These are phyloP conservation scores for Halichondria panicea DNA, from an alignment of 37 sponge, comb jelly and placozoan species.

Conservation along the genomic window DNA sequence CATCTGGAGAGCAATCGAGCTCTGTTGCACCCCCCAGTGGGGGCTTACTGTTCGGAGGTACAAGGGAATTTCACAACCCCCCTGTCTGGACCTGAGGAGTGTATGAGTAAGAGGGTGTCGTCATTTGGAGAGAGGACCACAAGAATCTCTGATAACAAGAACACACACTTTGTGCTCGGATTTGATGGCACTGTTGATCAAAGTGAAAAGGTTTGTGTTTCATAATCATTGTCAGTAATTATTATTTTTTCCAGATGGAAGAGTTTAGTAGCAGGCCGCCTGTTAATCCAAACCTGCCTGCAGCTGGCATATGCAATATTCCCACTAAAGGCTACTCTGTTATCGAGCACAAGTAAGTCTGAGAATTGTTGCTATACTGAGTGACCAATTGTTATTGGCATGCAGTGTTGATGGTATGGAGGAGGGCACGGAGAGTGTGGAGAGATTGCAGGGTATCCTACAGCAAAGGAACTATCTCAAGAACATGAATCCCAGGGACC, in stretches of 20 bases:
- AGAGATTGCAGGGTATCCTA: slow-evolving; percentile 52
- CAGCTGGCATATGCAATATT: slow-evolving; percentile 41
- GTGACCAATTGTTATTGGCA: no score
- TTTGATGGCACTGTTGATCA: slow-evolving; percentile 21
- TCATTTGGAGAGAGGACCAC: slow-evolving; percentile 36
- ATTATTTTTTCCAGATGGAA: slow-evolving; percentile 25
- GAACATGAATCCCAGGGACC: slow-evolving; percentile 73
- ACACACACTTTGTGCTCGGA: slow-evolving; percentile 74
- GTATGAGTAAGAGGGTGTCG: neutral
- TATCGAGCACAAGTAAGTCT: slow-evolving; percentile 41
- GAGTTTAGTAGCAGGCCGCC: slow-evolving; percentile 31
- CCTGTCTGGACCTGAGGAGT: slow-evolving; percentile 7
- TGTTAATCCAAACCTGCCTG: slow-evolving; percentile 20
- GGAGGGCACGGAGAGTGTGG: neutral
- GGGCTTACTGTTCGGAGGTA: neutral
- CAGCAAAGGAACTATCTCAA: slow-evolving; percentile 57
- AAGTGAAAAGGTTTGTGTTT: slow-evolving; percentile 54
- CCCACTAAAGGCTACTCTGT: slow-evolving; percentile 42
- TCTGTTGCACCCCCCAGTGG: slow-evolving; percentile 41
- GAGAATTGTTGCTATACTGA: neutral
- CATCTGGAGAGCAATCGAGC: slow-evolving; percentile 67
- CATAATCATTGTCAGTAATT: neutral
- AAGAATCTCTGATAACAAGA: slow-evolving; percentile 58
- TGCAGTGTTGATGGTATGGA: no score
- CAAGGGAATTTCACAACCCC: slow-evolving; percentile 2